Evolutionary conservation across 1,140 invertebrate species (phyloP).

Genomic region (Hesperophylax magnus): DNA sequence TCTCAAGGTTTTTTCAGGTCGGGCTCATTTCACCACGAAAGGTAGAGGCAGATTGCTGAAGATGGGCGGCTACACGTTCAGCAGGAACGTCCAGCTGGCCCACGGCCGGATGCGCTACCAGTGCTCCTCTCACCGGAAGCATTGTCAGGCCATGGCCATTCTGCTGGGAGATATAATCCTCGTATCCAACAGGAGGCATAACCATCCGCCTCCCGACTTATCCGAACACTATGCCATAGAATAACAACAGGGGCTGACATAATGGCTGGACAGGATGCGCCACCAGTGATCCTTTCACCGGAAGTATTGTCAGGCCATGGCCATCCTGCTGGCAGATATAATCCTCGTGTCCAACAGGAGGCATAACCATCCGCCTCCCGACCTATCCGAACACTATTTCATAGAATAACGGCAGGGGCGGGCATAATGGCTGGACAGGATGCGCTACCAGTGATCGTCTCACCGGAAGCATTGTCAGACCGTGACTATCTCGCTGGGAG

Average conservation of each 20-base stretch:
- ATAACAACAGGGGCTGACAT: not conserved
- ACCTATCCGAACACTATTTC: not conserved
- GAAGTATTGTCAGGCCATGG: not conserved
- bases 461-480: not conserved
- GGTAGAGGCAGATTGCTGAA: not conserved
- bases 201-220: not conserved
- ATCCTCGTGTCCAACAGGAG: not conserved
- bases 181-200: not conserved
- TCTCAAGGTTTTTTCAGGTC: not conserved
- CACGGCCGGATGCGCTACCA: not conserved
- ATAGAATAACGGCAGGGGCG: not conserved
- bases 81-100: not conserved
- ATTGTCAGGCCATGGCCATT: not conserved
- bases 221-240: not conserved
- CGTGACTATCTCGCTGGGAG: no score
- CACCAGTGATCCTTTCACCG: conserved; percentile 3
- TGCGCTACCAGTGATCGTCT: no score
- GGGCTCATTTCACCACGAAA: not conserved
- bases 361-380: not conserved
- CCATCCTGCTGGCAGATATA: not conserved
- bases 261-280: not conserved
- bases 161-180: not conserved
- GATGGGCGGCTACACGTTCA: not conserved
- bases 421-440: not conserved
- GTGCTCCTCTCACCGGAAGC: conserved; percentile 9